These are phyloP conservation scores for Pterostichus madidus DNA, from an alignment of 2,888 invertebrate species.

Conservation along the genomic window DNA sequence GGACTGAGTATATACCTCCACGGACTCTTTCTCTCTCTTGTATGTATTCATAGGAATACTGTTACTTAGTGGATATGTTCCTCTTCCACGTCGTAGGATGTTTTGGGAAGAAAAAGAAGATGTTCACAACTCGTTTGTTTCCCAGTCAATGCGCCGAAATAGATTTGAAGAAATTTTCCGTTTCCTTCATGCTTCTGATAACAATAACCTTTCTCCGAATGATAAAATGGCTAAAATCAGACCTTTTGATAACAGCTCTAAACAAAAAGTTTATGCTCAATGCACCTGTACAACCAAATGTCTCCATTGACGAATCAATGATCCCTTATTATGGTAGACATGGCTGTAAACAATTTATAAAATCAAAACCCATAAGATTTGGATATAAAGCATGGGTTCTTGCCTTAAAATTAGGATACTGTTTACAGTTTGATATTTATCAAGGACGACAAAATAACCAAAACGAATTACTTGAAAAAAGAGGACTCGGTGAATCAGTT, in stretches of 20 bases:
- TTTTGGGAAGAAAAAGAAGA: conserved; percentile 1
- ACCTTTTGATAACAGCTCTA: conserved; percentile 12
- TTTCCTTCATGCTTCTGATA: not conserved
- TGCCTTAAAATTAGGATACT: not conserved
- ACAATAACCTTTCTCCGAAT: not conserved
- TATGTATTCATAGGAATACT: conserved; percentile 3
- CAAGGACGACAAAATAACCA: too few relatives aligned
- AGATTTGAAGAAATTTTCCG: too few relatives aligned
- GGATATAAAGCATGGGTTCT: not conserved
- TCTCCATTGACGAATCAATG: not conserved
- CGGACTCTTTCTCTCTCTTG: too few relatives aligned
- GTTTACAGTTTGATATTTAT: too few relatives aligned
- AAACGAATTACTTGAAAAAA: too few relatives aligned
- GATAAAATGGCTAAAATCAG: conserved; percentile 21
- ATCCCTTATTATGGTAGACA: not conserved
- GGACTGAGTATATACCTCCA: too few relatives aligned
- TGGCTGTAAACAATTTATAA: not conserved
- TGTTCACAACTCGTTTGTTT: too few relatives aligned
- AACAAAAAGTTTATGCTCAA: conserved; percentile 1
- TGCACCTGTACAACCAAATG: not conserved
- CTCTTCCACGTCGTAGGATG: not conserved
- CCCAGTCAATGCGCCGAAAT: too few relatives aligned
- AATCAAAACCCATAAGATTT: not conserved
- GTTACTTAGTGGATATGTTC: not conserved
- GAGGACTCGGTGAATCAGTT: too few relatives aligned